phyloP scores from a whole-genome alignment of 2,113 vertebrate genomes.

The Rhipidura dahli region DNA sequence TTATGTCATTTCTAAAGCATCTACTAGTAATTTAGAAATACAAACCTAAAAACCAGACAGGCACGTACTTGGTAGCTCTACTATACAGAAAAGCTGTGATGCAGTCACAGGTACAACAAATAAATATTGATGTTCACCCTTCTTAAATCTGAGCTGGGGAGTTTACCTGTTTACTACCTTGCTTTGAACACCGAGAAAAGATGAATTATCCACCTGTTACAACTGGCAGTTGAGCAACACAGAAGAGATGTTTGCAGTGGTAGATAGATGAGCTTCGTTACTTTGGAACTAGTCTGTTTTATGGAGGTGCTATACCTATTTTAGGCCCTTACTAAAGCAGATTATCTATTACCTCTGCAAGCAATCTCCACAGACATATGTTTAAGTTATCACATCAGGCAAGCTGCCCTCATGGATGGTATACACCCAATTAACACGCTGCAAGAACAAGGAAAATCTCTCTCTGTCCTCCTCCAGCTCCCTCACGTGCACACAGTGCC shows the following conservation, averaged over 20 bases:
- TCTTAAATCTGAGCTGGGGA: not conserved
- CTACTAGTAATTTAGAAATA: not conserved
- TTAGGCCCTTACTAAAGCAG: not conserved
- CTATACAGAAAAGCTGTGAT: not conserved
- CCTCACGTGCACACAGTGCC: not conserved
- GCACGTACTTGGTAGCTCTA: not conserved
- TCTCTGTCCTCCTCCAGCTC: not conserved
- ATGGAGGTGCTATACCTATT: not conserved
- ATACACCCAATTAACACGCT: not conserved
- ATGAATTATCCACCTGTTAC: not conserved
- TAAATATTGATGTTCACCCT: not conserved
- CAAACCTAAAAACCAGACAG: not conserved
- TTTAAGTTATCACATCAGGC: not conserved
- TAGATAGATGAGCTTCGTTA: not conserved
- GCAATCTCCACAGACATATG: not conserved
- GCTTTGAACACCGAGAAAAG: not conserved
- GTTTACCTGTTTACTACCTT: not conserved
- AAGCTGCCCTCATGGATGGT: not conserved
- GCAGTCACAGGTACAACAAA: not conserved
- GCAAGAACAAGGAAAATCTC: not conserved
- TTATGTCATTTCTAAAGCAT: conserved; percentile 35
- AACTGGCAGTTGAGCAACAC: not conserved
- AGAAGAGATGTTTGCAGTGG: not conserved
- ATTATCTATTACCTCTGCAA: not conserved
- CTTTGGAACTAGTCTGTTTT: not conserved